phyloP scores from a whole-genome alignment of 2,888 invertebrate species.

The Lepidonotus clava region DNA sequence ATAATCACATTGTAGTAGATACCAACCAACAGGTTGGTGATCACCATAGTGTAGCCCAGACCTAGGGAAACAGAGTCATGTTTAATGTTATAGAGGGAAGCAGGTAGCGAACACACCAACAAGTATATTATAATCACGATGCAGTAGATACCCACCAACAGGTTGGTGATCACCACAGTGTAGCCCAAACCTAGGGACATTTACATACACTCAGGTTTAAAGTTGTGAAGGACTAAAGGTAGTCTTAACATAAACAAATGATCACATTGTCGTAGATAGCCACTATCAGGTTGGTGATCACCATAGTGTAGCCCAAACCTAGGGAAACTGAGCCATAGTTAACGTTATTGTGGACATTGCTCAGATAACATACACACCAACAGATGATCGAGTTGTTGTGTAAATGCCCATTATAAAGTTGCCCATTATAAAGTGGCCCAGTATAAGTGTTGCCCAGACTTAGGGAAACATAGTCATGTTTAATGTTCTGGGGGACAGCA shows the following conservation, averaged over 20 bases:
- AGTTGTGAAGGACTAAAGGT: constrained; percentile 9
- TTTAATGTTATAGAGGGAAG: constrained; percentile 14
- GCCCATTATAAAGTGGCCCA: too few species aligned
- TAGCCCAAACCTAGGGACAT: constrained; percentile 79
- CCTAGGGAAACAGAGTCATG: constrained; percentile 70
- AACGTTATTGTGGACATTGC: too few species aligned
- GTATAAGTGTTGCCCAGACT: too few species aligned
- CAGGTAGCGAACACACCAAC: constrained; percentile 44
- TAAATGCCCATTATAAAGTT: too few species aligned
- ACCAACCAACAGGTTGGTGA: constrained; percentile 76
- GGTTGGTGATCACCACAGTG: constrained; percentile 77
- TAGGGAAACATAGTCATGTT: too few species aligned
- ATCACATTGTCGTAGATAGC: constrained; percentile 60
- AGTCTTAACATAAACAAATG: neutral
- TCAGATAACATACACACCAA: too few species aligned
- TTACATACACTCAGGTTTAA: too few species aligned
- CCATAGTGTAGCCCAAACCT: constrained; percentile 79
- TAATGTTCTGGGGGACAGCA: too few species aligned
- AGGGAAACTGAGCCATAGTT: too few species aligned
- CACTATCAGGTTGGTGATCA: constrained; percentile 76
- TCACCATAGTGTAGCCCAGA: constrained; percentile 79
- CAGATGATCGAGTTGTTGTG: too few species aligned
- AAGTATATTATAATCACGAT: constrained; percentile 51
- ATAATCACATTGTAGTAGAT: constrained; percentile 47
- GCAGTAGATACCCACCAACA: constrained; percentile 70